These are phyloP conservation scores for Zaprionus africanus DNA, from an alignment of 1,140 invertebrate genomes.

Conservation along the genomic window DNA sequence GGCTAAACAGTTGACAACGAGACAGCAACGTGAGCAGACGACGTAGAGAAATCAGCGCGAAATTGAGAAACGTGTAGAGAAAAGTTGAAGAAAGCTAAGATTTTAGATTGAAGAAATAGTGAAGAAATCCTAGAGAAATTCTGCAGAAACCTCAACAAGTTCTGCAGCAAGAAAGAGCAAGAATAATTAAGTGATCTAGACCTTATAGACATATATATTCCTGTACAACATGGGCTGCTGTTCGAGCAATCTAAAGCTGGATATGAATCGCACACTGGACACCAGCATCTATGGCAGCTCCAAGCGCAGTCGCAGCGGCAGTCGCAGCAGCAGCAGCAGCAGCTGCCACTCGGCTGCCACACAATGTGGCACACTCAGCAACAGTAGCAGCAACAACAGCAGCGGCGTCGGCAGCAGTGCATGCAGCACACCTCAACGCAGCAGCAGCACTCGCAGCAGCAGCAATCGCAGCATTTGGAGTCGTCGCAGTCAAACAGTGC, in stretches of 20 bases:
- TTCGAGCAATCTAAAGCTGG: conserved; percentile 59
- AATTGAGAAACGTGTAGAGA: neutral
- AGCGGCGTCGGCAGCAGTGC: conserved; percentile 44
- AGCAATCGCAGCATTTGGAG: conserved; percentile 25
- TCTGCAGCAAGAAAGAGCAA: too few species aligned
- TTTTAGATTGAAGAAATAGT: too few species aligned
- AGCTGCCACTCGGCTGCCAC: neutral
- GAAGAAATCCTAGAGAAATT: neutral
- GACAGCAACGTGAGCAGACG: conserved; percentile 5
- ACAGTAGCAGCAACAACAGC: conserved; percentile 37
- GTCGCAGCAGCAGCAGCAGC: neutral
- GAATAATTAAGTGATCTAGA: neutral
- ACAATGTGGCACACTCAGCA: neutral
- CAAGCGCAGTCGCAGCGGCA: conserved; percentile 52
- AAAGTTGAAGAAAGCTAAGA: neutral
- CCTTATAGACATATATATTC: neutral
- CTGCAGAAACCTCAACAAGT: too few species aligned
- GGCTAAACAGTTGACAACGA: conserved; percentile 6
- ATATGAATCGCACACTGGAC: conserved; percentile 26
- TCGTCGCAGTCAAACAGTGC: conserved; percentile 24
- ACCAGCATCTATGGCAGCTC: conserved; percentile 43
- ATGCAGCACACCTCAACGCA: conserved; percentile 26
- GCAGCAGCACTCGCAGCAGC: conserved; percentile 4
- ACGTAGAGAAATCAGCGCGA: conserved; percentile 46
- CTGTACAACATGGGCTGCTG: conserved; percentile 59